These are phyloP conservation scores for Brenthis ino DNA, from an alignment of 2,888 invertebrate species.

Conservation along the genomic window DNA sequence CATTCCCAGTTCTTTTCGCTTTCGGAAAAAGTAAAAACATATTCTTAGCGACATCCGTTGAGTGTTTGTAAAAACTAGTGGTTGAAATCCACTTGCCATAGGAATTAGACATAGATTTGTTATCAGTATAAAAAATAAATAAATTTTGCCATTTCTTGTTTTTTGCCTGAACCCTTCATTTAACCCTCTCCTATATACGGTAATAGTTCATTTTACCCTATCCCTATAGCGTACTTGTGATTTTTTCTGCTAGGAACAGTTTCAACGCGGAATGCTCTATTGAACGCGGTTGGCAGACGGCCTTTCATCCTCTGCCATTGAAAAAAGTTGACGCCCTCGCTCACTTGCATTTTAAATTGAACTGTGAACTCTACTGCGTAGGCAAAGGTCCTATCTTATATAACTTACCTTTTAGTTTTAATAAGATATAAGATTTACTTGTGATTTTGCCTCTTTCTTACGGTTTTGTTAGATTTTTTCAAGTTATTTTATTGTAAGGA, in stretches of 20 bases:
- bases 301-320: constrained; percentile 22
- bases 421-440: not conserved
- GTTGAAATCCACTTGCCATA: too few relatives aligned
- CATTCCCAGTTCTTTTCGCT: too few relatives aligned
- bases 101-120: too few relatives aligned
- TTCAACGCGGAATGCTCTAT: constrained; percentile 25
- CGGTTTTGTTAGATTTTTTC: too few relatives aligned
- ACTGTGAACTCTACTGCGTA: constrained; percentile 1
- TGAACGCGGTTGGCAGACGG: constrained; percentile 24
- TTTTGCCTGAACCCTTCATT: too few relatives aligned
- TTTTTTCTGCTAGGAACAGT: constrained; percentile 26
- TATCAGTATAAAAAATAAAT: too few relatives aligned
- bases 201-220: constrained; percentile 8
- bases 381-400: constrained; percentile 2
- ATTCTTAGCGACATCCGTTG: too few relatives aligned
- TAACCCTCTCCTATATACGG: not conserved
- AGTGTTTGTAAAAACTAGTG: too few relatives aligned
- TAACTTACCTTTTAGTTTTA: not conserved
- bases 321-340: constrained; percentile 27
- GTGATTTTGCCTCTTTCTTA: too few relatives aligned
- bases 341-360: constrained; percentile 27
- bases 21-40: too few relatives aligned
- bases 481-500: too few relatives aligned
- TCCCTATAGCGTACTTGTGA: constrained; percentile 15
- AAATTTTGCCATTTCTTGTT: too few relatives aligned